These are phyloP conservation scores for Prunella strophiata DNA, from an alignment of 2,797 vertebrate species.

Conservation along the genomic window DNA sequence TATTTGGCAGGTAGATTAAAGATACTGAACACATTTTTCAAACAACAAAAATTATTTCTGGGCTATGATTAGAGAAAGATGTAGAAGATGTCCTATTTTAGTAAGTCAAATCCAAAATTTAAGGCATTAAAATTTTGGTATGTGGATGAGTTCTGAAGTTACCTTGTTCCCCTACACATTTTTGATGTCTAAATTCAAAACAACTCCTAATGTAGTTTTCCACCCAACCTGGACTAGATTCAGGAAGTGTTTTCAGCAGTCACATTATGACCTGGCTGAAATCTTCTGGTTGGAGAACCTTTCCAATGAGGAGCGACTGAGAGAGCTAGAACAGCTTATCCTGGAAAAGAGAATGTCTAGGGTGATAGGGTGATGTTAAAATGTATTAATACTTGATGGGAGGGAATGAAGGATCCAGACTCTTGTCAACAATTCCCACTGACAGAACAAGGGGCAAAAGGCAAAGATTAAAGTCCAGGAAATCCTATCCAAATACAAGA, in stretches of 20 bases:
- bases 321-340: background rate
- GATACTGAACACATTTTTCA: background rate
- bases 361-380: fast-evolving
- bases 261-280: background rate
- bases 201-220: background rate
- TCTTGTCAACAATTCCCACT: background rate
- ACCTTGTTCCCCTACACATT: background rate
- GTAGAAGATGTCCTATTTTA: background rate
- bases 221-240: background rate
- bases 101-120: background rate
- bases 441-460: background rate
- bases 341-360: background rate
- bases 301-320: background rate
- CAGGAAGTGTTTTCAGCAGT: background rate
- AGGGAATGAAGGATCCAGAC: background rate
- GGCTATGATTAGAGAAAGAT: background rate
- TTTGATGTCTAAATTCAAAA: background rate
- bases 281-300: background rate
- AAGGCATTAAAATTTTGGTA: background rate
- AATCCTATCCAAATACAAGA: background rate
- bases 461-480: background rate
- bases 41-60: background rate
- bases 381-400: background rate
- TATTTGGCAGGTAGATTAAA: background rate
- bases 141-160: background rate